Base-by-base conservation (phyloP, 2,797 vertebrate species). In the Sebastes umbrosus region DNA sequence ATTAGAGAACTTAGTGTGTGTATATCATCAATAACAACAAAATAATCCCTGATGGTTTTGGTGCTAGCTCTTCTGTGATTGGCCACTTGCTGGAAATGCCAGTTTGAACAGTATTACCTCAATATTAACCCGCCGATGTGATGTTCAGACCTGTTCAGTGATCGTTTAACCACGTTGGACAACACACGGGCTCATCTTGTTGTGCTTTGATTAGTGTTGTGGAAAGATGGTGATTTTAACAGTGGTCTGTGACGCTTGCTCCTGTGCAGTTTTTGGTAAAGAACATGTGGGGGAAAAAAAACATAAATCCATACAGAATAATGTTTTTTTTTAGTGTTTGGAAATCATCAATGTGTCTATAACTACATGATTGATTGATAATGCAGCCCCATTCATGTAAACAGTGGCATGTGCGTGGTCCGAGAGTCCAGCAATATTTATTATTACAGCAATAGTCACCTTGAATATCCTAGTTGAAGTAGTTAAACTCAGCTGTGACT, bases 361-460 rank as follows among this genome's bases (percentile, higher is more conserved):
- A 79, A 84, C 85, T 73, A 84, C 84, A 80, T 73, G 83, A 83
- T 80, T 57, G 71, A 86, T 75, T 84, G 76, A 82, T 85, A 55
- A 85, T 79, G 76, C 83, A 84, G 72, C 80, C 87, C 79, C 54
- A 68, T 74, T 82, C 72, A 75, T 78, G 79, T 87, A 46, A 87
- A 87, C 81, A 43, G 83, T 81, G 85, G 86, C 91, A 89, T 87
- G 87, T 84, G 88, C 69, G 84, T 89, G 85, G 85, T 90, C 88
- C 67, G 76, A 86, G 83, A 90, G 90, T 93, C 92, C 93, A 93
- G 94, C 94, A 95, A 95, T 95, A 95, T 94, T 93, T 92, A 90
- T 91, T 90, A 94, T 85, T 46, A 93, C 93, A 95, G 94, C 94
- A 95, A 95, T 95, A 95, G 91, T 94, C 88, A 90, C 90, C 90